Percentiles rank a stretch among this genome's conserved stretches.
These are phyloP conservation scores for Sula dactylatra DNA, from an alignment of 2,113 vertebrate genomes.

Conservation along the genomic window DNA sequence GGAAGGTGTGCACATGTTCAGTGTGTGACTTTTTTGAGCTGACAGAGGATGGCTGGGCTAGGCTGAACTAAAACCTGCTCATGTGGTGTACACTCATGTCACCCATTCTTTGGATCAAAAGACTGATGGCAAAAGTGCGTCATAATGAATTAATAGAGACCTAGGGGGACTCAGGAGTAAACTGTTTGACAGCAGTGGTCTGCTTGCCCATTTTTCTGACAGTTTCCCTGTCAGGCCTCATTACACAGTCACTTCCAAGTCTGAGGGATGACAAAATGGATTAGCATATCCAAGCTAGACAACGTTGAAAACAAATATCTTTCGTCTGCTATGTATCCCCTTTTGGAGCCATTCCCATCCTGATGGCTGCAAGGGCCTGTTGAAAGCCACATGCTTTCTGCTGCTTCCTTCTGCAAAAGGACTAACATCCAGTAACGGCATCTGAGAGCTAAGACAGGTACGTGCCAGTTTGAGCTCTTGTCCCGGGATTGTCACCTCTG, in stretches of 20 bases:
- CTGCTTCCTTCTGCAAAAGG: neutral
- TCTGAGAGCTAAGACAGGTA: neutral
- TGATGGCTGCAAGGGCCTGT: neutral
- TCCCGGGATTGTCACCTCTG: rapidly evolving
- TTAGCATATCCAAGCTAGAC: neutral
- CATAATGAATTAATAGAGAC: neutral
- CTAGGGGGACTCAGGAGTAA: neutral
- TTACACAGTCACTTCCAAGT: neutral
- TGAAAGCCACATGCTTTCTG: neutral
- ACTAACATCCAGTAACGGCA: neutral
- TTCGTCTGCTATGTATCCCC: slow-evolving; percentile 4
- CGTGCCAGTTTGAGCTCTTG: neutral
- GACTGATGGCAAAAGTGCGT: neutral
- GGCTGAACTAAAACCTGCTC: neutral
- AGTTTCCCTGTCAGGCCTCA: neutral
- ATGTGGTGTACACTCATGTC: neutral
- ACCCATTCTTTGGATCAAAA: neutral
- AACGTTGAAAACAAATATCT: neutral
- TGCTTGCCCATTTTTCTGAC: neutral
- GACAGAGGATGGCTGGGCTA: neutral
- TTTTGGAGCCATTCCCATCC: neutral
- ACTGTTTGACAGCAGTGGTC: neutral
- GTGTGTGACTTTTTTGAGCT: neutral
- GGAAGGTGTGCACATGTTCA: neutral
- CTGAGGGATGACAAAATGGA: slow-evolving; percentile 33